These are phyloP conservation scores for Porites australiensis DNA, from an alignment of 64 coral and sea anemone genomes.

Conservation along the genomic window DNA sequence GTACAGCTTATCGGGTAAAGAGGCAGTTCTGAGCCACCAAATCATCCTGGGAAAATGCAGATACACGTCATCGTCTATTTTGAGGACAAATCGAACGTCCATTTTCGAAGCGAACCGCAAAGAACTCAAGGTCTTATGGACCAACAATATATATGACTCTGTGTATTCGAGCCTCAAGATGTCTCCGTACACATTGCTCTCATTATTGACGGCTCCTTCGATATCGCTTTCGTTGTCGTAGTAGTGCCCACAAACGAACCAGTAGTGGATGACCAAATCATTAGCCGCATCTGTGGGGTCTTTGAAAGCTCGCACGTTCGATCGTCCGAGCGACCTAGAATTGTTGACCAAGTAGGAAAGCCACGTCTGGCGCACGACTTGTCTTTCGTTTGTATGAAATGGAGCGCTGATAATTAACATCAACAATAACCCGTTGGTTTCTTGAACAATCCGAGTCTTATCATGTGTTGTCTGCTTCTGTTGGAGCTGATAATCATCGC, in stretches of 20 bases:
- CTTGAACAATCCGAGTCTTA: too few relatives aligned
- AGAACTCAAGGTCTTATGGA: slow-evolving; percentile 9
- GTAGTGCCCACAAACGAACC: background rate
- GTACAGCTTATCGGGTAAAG: slow-evolving; percentile 46
- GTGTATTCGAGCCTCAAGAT: slow-evolving; percentile 8
- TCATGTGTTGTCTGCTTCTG: too few relatives aligned
- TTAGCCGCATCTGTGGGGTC: background rate
- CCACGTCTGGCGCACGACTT: background rate
- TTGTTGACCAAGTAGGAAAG: background rate
- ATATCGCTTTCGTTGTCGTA: background rate
- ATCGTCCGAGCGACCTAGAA: background rate
- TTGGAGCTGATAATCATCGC: too few relatives aligned
- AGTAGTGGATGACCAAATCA: background rate
- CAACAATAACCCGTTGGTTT: background rate
- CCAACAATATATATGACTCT: slow-evolving; percentile 27
- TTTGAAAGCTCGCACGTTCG: background rate
- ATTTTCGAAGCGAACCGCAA: slow-evolving; percentile 1
- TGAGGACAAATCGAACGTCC: slow-evolving; percentile 19
- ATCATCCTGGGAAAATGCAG: slow-evolving; percentile 31
- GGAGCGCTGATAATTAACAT: background rate
- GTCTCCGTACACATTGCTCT: background rate
- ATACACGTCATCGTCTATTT: slow-evolving; percentile 65
- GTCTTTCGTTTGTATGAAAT: background rate
- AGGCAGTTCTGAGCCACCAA: slow-evolving; percentile 7
- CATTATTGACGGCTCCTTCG: background rate